These are phyloP conservation scores for Octonoba sinensis DNA, from an alignment of 2,888 invertebrate genomes.

Conservation along the genomic window DNA sequence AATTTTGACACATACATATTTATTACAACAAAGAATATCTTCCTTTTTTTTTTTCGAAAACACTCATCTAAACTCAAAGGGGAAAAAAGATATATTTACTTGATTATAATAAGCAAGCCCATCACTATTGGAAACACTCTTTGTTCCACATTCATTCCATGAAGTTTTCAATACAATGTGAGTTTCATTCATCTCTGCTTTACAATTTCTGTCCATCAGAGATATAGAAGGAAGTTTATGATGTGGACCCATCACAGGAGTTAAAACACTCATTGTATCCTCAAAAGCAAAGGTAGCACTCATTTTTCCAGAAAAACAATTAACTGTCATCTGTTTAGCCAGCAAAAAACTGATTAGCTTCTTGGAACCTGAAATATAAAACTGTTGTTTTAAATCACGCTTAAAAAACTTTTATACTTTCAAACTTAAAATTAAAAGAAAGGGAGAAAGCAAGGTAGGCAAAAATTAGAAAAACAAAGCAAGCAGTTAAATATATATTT, in stretches of 20 bases:
- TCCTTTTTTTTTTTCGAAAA: too few relatives aligned
- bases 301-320: conserved; percentile 41
- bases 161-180: conserved; percentile 51
- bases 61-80: too few relatives aligned
- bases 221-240: conserved; percentile 30
- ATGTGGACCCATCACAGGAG: conserved; percentile 11
- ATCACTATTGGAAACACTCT: conserved; percentile 25
- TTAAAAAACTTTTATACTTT: neutral
- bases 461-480: too few relatives aligned
- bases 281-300: conserved; percentile 37
- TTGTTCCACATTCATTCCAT: conserved; percentile 54
- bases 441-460: too few relatives aligned
- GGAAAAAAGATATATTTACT: conserved; percentile 15
- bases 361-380: neutral
- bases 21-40: too few relatives aligned
- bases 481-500: too few relatives aligned
- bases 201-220: conserved; percentile 33
- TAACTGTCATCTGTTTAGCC: conserved; percentile 34
- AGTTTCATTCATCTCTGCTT: conserved; percentile 37
- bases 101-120: conserved; percentile 48
- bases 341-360: conserved; percentile 18
- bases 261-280: conserved; percentile 30
- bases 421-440: neutral
- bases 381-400: too few relatives aligned
- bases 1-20: too few relatives aligned